Evolutionary conservation across 2,797 vertebrate genomes (phyloP).

Genomic region (Lutjanus argentimaculatus): DNA sequence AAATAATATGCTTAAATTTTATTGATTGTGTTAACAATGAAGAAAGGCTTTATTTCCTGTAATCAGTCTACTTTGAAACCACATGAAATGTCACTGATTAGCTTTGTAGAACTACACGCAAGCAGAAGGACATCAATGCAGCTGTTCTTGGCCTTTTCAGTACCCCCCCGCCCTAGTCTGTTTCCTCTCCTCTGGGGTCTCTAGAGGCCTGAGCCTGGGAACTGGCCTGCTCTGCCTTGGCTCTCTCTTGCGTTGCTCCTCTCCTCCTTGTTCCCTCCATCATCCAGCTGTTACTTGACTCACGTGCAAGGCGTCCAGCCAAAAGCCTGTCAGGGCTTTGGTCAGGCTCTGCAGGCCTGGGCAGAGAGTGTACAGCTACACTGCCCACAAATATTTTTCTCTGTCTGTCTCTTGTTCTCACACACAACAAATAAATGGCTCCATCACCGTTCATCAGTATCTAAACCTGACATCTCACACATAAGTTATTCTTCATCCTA

Average conservation of each 20-base stretch:
- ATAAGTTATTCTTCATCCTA: slow-evolving; percentile 25
- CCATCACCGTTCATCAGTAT: background rate
- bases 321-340: slow-evolving; percentile 75
- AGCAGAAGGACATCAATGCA: slow-evolving; percentile 54
- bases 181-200: slow-evolving; percentile 67
- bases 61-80: slow-evolving; percentile 21
- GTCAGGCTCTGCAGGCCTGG: slow-evolving; percentile 41
- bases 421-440: slow-evolving; percentile 47
- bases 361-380: slow-evolving; percentile 47
- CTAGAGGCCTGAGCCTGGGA: slow-evolving; percentile 81
- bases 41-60: background rate
- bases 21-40: background rate
- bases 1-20: background rate
- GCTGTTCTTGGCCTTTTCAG: slow-evolving; percentile 61
- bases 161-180: background rate
- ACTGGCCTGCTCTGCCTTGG: slow-evolving; percentile 69
- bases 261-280: slow-evolving; percentile 53
- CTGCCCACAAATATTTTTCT: slow-evolving; percentile 50
- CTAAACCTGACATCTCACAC: slow-evolving; percentile 18
- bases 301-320: slow-evolving; percentile 79
- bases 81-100: slow-evolving; percentile 20
- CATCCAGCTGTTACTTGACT: slow-evolving; percentile 81
- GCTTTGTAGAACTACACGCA: slow-evolving; percentile 32
- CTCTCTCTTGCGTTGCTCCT: slow-evolving; percentile 58
- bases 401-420: slow-evolving; percentile 45